These are phyloP conservation scores for Rhopilema esculentum DNA, from an alignment of 30 jellyfish, hydroid and myxozoan genomes.

Conservation along the genomic window DNA sequence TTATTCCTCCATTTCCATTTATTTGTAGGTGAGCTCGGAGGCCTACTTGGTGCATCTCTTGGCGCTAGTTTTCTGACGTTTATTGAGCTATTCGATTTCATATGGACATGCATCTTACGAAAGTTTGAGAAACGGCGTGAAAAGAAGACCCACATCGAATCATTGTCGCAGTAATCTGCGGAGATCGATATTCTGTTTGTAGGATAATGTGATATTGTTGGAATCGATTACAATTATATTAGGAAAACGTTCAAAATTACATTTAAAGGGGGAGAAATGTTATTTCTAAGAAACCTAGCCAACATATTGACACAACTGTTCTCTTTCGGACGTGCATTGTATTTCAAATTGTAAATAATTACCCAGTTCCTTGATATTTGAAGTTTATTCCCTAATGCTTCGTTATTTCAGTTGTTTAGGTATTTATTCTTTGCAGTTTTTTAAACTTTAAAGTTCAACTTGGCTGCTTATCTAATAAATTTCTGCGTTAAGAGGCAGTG, in stretches of 20 bases:
- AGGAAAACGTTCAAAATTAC: too few species aligned
- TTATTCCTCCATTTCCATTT: neutral
- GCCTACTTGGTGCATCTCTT: conserved; percentile 72
- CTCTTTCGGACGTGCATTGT: too few species aligned
- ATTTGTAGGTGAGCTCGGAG: conserved; percentile 71
- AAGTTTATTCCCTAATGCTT: too few species aligned
- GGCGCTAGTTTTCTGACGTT: conserved; percentile 77
- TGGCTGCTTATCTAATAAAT: too few species aligned
- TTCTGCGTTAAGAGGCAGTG: too few species aligned
- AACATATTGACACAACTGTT: neutral
- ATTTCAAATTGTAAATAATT: too few species aligned
- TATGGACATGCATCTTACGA: conserved; percentile 12
- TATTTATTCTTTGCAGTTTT: too few species aligned
- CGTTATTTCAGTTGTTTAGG: too few species aligned
- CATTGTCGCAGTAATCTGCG: neutral
- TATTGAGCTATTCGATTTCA: conserved; percentile 55
- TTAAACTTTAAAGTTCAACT: too few species aligned
- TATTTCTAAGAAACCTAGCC: neutral
- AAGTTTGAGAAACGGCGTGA: conserved; percentile 7
- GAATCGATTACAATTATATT: too few species aligned
- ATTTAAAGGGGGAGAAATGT: neutral
- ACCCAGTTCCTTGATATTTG: too few species aligned
- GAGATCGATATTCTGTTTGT: neutral
- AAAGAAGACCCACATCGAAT: neutral
- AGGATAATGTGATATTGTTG: too few species aligned